Conservation (phyloP, 2,888 invertebrate genomes). For the Hymenopus coronatus region DNA sequence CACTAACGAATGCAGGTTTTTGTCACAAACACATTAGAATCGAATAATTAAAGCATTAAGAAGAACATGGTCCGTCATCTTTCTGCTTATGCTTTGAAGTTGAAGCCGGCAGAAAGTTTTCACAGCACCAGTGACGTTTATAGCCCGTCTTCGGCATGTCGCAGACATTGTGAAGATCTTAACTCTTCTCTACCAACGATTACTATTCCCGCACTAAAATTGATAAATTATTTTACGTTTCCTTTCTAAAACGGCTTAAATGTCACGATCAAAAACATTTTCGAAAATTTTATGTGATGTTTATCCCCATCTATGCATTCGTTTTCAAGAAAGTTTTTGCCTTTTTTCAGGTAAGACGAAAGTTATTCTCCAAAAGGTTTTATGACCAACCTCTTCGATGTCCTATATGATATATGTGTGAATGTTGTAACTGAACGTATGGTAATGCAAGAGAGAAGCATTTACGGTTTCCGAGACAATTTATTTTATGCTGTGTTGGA, state of each 20-base stretch:
- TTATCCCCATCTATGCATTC: background rate
- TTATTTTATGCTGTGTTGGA: too few species aligned
- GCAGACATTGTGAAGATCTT: background rate
- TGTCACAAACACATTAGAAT: background rate
- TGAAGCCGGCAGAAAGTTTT: background rate
- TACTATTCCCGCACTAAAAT: background rate
- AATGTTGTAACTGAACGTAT: too few species aligned
- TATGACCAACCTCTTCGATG: background rate
- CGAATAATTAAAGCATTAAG: background rate
- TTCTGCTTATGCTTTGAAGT: background rate
- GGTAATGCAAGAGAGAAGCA: too few species aligned
- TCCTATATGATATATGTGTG: too few species aligned
- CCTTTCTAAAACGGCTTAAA: background rate
- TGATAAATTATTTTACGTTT: constrained; percentile 12
- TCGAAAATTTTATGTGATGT: background rate
- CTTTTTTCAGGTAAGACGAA: background rate
- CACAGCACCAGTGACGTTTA: background rate
- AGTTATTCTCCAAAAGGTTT: background rate
- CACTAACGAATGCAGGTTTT: background rate
- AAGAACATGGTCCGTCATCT: background rate
- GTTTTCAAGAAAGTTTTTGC: background rate
- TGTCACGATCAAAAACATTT: constrained; percentile 9
- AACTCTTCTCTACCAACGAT: background rate
- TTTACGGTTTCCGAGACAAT: too few species aligned
- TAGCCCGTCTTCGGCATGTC: background rate